Base-by-base conservation (phyloP, 2,888 invertebrate genomes). In the Carcina quercana region DNA sequence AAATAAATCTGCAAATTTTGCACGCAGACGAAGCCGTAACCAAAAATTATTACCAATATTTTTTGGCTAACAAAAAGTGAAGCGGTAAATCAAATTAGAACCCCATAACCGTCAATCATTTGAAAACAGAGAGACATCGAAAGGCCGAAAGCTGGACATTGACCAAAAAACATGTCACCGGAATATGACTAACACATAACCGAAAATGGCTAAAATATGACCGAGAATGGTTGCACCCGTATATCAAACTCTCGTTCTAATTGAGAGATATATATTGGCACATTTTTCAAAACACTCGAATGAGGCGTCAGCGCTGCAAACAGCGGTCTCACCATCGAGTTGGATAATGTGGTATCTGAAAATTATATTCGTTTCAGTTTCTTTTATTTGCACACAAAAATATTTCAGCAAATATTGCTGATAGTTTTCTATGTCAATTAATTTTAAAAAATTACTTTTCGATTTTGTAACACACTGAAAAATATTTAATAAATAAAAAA, bases 201-300 rank as follows among this genome's bases (percentile, higher is more conserved):
- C 8, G 4, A 13, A 32, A 28, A 24, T 36, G 32, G 46, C 37
- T 35, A 43, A 57, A 60, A 42, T n/a, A n/a, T n/a, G n/a, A n/a
- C n/a, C n/a, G n/a, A n/a, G n/a, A n/a, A n/a, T n/a, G n/a, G n/a
- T n/a, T n/a, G n/a, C n/a, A n/a, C 50, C 42, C 53, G 51, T 59
- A 59, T 59, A 59, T 68, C 63, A 66, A 56, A 43, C 39, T 38
- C 52, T 41, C 33, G 31, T 57, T 64, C 60, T 75, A 74, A 74
- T 73, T 71, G 72, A 60, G 61, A 61, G 58, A 70, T 68, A 66
- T 71, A 61, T 72, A 74, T 73, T 55, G 71, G 67, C 52, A 59
- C 58, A 67, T 72, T 63, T 71, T 67, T 73, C 62, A 59, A 34
- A 42, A 43, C 12, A 5, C 28, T 20, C 28, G 34, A 27, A 43